Evolutionary conservation across 2,888 invertebrate genomes (phyloP).

Genomic region (Dorcus parallelipipedus): DNA sequence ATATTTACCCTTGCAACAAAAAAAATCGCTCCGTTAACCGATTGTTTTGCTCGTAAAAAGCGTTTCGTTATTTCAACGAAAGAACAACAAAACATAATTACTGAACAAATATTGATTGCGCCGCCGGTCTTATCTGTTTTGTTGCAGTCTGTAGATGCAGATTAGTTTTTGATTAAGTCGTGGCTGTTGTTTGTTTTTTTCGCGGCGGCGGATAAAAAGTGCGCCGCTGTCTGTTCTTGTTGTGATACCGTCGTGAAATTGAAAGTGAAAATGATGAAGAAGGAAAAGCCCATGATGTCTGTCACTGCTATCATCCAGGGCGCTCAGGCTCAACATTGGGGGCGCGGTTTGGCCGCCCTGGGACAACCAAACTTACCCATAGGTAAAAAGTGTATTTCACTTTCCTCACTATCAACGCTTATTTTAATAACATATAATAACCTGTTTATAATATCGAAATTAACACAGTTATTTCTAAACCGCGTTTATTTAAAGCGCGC

Average conservation of each 20-base stretch:
- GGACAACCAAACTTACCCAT: constrained; percentile 41
- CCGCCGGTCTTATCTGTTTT: constrained; percentile 2
- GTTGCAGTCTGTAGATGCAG: constrained; percentile 3
- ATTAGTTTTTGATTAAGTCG: constrained; percentile 4
- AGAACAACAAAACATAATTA: too few species aligned
- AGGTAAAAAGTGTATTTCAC: constrained; percentile 29
- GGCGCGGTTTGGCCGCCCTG: constrained; percentile 55
- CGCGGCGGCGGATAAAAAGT: constrained; percentile 2
- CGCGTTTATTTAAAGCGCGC: not conserved
- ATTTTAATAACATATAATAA: not conserved
- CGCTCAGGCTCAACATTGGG: constrained; percentile 63
- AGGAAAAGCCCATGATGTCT: constrained; percentile 84
- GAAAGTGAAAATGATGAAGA: constrained; percentile 66
- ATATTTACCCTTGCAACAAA: too few species aligned
- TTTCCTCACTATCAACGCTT: not conserved
- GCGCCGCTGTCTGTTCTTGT: constrained; percentile 1
- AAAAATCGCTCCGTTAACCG: too few species aligned
- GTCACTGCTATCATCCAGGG: constrained; percentile 77
- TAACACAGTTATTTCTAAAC: not conserved
- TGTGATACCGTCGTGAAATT: constrained; percentile 15
- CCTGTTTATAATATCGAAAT: not conserved
- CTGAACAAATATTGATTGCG: too few species aligned
- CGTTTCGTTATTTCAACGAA: too few species aligned
- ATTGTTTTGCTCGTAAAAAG: too few species aligned
- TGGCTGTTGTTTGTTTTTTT: not conserved